Percentiles rank a stretch among this genome's conserved stretches.
phyloP scores from a whole-genome alignment of 2,888 invertebrate genomes.

The Phortica okadai region DNA sequence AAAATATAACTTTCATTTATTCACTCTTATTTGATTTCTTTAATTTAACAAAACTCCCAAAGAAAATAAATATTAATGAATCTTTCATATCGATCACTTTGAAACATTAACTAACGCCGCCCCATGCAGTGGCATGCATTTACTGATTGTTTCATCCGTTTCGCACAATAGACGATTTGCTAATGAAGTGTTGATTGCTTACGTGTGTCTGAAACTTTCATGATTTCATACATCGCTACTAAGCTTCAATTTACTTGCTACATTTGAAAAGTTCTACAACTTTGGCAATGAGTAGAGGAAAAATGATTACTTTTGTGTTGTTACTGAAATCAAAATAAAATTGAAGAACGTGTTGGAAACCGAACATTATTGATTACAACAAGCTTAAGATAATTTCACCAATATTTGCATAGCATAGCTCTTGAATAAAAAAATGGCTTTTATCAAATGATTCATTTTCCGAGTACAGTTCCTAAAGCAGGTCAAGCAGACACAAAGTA shows the following conservation, averaged over 20 bases:
- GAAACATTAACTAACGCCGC: background rate
- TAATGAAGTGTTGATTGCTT: constrained; percentile 17
- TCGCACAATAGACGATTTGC: background rate
- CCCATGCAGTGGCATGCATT: background rate
- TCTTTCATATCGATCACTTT: too few relatives aligned
- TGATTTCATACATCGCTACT: background rate
- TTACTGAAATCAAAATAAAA: background rate
- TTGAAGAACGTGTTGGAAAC: background rate
- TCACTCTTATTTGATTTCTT: too few relatives aligned
- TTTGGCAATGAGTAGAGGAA: background rate
- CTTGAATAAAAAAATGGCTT: background rate
- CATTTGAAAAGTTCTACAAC: background rate
- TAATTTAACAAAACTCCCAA: too few relatives aligned
- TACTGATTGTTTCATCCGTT: background rate
- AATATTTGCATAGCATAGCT: background rate
- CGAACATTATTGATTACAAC: too few relatives aligned
- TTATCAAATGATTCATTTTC: background rate
- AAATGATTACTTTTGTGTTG: background rate
- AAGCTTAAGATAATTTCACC: too few relatives aligned
- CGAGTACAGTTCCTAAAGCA: background rate
- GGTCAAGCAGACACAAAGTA: background rate
- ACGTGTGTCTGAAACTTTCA: constrained; percentile 9
- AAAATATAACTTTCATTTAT: too few relatives aligned
- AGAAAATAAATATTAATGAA: too few relatives aligned
- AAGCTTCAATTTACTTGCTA: constrained; percentile 10